phyloP scores from a whole-genome alignment of 2,113 vertebrate genomes.

The Microtus richardsoni region DNA sequence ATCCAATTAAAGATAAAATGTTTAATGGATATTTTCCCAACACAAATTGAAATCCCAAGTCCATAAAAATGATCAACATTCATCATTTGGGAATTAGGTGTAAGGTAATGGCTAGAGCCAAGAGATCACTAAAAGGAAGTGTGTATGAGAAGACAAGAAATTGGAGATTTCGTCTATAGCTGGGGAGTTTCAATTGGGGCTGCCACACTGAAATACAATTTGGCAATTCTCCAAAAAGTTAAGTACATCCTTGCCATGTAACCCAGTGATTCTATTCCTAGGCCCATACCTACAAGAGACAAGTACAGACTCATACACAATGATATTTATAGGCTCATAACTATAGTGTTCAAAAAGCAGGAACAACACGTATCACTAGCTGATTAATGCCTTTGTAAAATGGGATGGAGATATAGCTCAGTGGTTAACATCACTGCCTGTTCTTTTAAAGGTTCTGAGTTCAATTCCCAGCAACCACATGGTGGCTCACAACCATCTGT shows the following conservation, averaged over 20 bases:
- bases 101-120: neutral
- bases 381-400: neutral
- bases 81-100: neutral
- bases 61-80: neutral
- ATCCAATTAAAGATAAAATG: neutral
- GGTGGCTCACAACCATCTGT: too few relatives aligned
- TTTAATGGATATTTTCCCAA: neutral
- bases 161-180: neutral
- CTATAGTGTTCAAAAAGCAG: neutral
- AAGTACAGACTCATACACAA: neutral
- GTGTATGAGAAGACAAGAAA: neutral
- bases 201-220: neutral
- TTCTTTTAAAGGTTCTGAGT: too few relatives aligned
- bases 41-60: neutral
- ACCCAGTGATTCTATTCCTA: neutral
- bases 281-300: neutral
- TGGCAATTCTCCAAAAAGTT: slow-evolving; percentile 9
- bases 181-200: neutral
- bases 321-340: neutral
- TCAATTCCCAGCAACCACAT: too few relatives aligned
- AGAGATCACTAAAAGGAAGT: neutral
- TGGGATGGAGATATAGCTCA: too few relatives aligned
- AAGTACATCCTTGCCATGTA: neutral
- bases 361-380: neutral
- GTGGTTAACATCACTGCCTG: too few relatives aligned